Evolutionary conservation across 1,140 invertebrate species (phyloP).

Genomic region (Pseudomyrmex gracilis): DNA sequence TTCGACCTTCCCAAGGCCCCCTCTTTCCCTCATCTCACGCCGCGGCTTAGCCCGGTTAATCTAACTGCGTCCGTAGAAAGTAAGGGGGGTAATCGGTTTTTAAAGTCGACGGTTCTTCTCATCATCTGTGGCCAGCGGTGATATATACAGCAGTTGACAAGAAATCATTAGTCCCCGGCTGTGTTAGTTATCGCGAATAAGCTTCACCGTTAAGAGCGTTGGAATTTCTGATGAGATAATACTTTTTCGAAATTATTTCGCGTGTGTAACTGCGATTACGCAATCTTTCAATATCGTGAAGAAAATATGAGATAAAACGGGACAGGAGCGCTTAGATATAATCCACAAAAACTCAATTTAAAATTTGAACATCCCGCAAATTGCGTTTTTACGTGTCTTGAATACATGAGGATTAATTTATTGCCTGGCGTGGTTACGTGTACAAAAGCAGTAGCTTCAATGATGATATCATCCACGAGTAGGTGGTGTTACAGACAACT

Average conservation of each 20-base stretch:
- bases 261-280: neutral
- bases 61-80: conserved; percentile 22
- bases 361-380: neutral
- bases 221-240: neutral
- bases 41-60: conserved; percentile 37
- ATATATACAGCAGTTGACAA: neutral
- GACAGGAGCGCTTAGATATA: too few species aligned
- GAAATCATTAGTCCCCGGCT: neutral
- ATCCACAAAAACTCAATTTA: too few species aligned
- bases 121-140: neutral
- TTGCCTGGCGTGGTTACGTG: neutral
- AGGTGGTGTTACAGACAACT: too few species aligned
- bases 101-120: neutral
- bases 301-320: too few species aligned
- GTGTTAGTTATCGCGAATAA: neutral
- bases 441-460: neutral
- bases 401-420: neutral
- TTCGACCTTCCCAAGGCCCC: conserved; percentile 74
- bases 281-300: neutral
- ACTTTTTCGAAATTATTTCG: neutral
- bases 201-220: conserved; percentile 1
- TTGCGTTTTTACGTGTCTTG: neutral
- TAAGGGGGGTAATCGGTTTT: conserved; percentile 10
- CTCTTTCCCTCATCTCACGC: neutral
- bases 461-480: neutral